Base-by-base conservation (phyloP, 2,888 invertebrate species). In the Netelia fuscicornis region DNA sequence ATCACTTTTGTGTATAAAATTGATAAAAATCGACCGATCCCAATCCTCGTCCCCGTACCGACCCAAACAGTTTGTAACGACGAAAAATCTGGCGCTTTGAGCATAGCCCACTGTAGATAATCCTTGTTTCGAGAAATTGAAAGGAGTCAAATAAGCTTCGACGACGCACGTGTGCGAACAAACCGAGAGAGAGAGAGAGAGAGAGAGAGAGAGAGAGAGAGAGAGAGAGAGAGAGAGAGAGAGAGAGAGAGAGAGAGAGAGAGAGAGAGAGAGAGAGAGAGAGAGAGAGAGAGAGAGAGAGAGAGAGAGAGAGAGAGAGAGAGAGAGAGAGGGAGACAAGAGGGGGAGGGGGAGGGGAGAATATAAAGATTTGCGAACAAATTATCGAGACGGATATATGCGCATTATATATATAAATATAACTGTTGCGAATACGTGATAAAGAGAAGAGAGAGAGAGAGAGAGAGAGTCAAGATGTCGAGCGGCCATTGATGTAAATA, bases 401-500 rank as follows among this genome's bases (percentile, higher is more conserved):
- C 90, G 90, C 89, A 90, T 90, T 91, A 91, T 92, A 90, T 90
- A 83, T 78, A 79, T 82, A 87, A 76, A 72, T 65, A 84, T 67
- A 74, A 74, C 52, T 82, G 67, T 56, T 9, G 44, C 25, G 65
- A 56, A 75, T 17, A 79, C 62, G 67, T 48, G 68, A 83, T 56
- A 78, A 64, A 75, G 37, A 60, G 20, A 20, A 20, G 20, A 20
- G 1, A 20, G 0, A 20, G 20, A 20, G 20, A 20, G 20, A 20
- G 20, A 20, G 20, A 67, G 60, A 71, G 72, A 89, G 88, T 81
- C 72, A 85, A 72, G 65, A 88, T 90, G 90, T 90, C 91, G 91
- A 90, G 89, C 89, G 90, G 89, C 89, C 90, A 91, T 92, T 89
- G 89, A 92, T 93, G 93, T 93, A 93, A 91, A 93, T 93, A 93